Conservation (phyloP, 2,113 vertebrate genomes). For the Physeter macrocephalus region DNA sequence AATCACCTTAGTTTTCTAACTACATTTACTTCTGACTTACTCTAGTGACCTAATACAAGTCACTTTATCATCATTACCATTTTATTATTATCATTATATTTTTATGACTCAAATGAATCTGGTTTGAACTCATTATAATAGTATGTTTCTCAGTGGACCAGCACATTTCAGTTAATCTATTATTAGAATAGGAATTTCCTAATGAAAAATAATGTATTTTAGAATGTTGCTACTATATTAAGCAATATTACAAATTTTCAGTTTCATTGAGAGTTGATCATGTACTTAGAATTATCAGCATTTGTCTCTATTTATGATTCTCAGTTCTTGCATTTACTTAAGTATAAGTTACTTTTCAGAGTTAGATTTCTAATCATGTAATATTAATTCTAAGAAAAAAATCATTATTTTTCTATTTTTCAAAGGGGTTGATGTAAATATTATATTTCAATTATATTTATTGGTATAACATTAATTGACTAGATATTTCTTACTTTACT, state of each 20-base stretch:
- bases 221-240: neutral
- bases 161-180: neutral
- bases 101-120: slow-evolving; percentile 65
- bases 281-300: neutral
- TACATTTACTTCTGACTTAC: slow-evolving; percentile 39
- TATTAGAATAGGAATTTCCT: slow-evolving; percentile 2
- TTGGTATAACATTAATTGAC: neutral
- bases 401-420: neutral
- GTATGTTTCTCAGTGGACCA: neutral
- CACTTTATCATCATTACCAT: slow-evolving; percentile 67
- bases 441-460: neutral
- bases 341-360: neutral
- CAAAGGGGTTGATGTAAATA: neutral
- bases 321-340: neutral
- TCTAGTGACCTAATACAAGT: slow-evolving; percentile 40
- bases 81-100: slow-evolving; percentile 67
- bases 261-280: neutral
- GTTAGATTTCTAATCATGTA: neutral
- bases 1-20: slow-evolving; percentile 42
- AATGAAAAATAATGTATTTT: neutral
- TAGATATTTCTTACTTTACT: neutral
- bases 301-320: neutral
- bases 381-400: neutral
- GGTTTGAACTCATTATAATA: slow-evolving; percentile 49
- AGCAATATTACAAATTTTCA: neutral